Evolutionary conservation across 2,113 vertebrate genomes (phyloP).

Genomic region (Collichthys lucidus): DNA sequence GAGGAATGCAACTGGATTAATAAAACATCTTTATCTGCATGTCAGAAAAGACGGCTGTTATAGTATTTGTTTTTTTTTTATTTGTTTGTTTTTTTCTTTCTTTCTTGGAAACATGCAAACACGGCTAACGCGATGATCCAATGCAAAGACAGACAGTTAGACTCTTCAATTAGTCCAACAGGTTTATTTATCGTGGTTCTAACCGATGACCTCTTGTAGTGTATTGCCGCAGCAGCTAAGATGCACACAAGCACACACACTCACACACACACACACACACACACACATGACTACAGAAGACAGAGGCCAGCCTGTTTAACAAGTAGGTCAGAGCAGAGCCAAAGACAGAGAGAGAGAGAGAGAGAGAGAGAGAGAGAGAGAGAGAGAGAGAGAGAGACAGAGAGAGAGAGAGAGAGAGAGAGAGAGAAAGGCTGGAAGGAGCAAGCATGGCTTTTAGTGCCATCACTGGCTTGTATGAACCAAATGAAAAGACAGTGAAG

Average conservation of each 20-base stretch:
- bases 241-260: slow-evolving; percentile 61
- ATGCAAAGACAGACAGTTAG: slow-evolving; percentile 7
- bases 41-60: slow-evolving; percentile 13
- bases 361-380: slow-evolving; percentile 22
- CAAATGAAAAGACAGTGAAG: slow-evolving; percentile 16
- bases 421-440: slow-evolving; percentile 42
- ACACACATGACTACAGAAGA: slow-evolving; percentile 79
- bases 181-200: slow-evolving; percentile 24
- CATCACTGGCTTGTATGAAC: slow-evolving; percentile 34
- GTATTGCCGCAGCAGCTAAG: slow-evolving; percentile 54
- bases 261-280: slow-evolving; percentile 49
- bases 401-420: slow-evolving; percentile 24
- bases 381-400: slow-evolving; percentile 30
- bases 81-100: background rate
- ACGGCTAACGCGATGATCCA: background rate
- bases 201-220: slow-evolving; percentile 25
- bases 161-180: slow-evolving; percentile 9
- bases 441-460: slow-evolving; percentile 37
- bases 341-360: slow-evolving; percentile 45
- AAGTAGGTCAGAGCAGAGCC: slow-evolving; percentile 82
- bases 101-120: background rate
- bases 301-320: slow-evolving; percentile 82
- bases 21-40: background rate
- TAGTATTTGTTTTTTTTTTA: background rate
- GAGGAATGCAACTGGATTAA: slow-evolving; percentile 11